Evolutionary conservation across 2,797 vertebrate species (phyloP), one percentile per base, ranked within the genome.

Genomic region (Gobio occitaniae): DNA sequence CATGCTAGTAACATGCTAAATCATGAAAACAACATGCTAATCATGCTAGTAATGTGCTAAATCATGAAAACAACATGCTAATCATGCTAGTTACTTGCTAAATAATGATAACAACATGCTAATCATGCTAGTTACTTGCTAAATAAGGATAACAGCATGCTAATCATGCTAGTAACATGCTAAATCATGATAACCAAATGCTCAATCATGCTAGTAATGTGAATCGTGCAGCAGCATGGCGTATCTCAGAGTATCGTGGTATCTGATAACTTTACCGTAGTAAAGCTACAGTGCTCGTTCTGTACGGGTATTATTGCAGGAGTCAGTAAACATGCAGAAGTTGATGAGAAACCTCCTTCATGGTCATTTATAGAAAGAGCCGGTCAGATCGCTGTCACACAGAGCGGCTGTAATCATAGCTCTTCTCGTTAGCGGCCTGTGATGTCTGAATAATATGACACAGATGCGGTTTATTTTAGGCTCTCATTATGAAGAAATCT

Each of bases 401-500:
- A 8, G 44, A 12, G 69, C 48, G n/a, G 36, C 3, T 38, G 38
- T 38, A 76, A 12, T 54, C 72, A 7, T 4, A 1, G 7, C 38
- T 12, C 4, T 21, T 32, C n/a, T 66, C 5, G 61, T 21, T 65
- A 66, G 36, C 25, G 54, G 6, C 61, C n/a, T 61, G 74, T 56
- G 76, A 15, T 15, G 36, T 41, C 17, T 7, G 66, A 41, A 4
- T n/a, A 48, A 13, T 48, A 13, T 41, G 70, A 11, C 29, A 19
- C 66, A 41, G 21, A 32, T 65, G 61, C 3, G 8, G n/a, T 48
- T 70, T 82, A 82, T 83, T 76, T 83, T 25, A 19, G 71, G 66
- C 75, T 68, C 21, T 79, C 8, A 7, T 83, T 75, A 74, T 65
- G 6, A 16, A 83, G 44, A 65, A 25, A 75, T 50, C 25, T 65